Conservation (phyloP, 2,797 vertebrate genomes). For the Acrossocheilus fasciatus region DNA sequence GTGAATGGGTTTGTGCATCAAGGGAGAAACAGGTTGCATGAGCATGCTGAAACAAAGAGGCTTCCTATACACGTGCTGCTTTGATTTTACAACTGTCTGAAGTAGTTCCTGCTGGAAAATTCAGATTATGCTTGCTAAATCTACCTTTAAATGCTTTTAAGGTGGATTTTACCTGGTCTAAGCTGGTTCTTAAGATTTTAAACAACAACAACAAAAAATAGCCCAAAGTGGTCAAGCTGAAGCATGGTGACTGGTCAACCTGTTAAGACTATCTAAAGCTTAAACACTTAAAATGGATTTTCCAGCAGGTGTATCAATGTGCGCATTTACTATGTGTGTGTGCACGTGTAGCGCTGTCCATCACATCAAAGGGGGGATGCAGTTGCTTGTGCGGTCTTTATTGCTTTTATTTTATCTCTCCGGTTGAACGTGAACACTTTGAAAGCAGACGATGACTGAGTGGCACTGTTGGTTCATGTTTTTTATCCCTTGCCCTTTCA, state of each 20-base stretch:
- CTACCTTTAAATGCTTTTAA: background rate
- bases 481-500: conserved; percentile 69
- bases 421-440: conserved; percentile 29
- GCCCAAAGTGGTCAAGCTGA: background rate
- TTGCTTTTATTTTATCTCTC: conserved; percentile 31
- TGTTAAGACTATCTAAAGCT: background rate
- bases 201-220: background rate
- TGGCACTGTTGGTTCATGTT: conserved; percentile 12
- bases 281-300: background rate
- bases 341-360: conserved; percentile 30
- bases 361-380: conserved; percentile 57
- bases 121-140: background rate
- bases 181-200: background rate
- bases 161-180: background rate
- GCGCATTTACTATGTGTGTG: conserved; percentile 47
- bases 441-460: conserved; percentile 36
- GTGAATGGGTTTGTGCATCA: conserved; percentile 49
- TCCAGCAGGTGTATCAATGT: conserved; percentile 45
- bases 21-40: conserved; percentile 72
- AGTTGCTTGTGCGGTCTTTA: conserved; percentile 23
- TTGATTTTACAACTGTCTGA: conserved; percentile 55
- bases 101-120: conserved; percentile 19
- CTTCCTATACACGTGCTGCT: conserved; percentile 55
- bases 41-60: conserved; percentile 56
- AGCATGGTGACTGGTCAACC: background rate